phyloP scores from a whole-genome alignment of 2,797 vertebrate genomes.

The Allobates femoralis region DNA sequence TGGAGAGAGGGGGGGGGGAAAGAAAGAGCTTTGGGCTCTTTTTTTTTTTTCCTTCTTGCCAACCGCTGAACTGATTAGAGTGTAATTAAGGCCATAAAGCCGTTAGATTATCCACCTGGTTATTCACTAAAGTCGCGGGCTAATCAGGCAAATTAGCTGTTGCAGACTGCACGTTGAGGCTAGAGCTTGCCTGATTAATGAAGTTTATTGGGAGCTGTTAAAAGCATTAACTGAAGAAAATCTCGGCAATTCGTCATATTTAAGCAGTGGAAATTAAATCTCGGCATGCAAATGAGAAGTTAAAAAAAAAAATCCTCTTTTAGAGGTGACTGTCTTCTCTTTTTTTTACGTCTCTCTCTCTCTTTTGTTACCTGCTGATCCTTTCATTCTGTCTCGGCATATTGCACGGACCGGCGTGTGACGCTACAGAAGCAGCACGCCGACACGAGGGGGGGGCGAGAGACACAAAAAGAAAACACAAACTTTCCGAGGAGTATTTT shows the following conservation, averaged over 20 bases:
- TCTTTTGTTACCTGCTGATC: conserved; percentile 58
- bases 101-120: conserved; percentile 99
- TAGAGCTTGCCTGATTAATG: conserved; percentile 94
- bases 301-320: conserved; percentile 71
- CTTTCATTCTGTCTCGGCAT: conserved; percentile 49
- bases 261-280: conserved; percentile 98
- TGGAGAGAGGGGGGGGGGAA: conserved; percentile 19
- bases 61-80: conserved; percentile 97
- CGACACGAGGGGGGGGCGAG: neutral
- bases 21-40: conserved; percentile 69
- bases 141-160: conserved; percentile 93
- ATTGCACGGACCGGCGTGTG: conserved; percentile 1
- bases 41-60: conserved; percentile 76
- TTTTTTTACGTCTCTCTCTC: conserved; percentile 60
- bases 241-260: conserved; percentile 98
- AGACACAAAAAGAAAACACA: conserved; percentile 12
- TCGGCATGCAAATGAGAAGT: conserved; percentile 87
- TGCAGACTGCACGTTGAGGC: conserved; percentile 84
- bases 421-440: conserved; percentile 11
- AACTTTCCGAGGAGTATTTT: conserved; percentile 13
- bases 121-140: conserved; percentile 89
- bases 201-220: conserved; percentile 99
- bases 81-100: conserved; percentile 99
- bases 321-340: conserved; percentile 74
- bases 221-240: conserved; percentile 98